phyloP scores from a whole-genome alignment of 2,113 vertebrate genomes.

The Carassius gibelio region DNA sequence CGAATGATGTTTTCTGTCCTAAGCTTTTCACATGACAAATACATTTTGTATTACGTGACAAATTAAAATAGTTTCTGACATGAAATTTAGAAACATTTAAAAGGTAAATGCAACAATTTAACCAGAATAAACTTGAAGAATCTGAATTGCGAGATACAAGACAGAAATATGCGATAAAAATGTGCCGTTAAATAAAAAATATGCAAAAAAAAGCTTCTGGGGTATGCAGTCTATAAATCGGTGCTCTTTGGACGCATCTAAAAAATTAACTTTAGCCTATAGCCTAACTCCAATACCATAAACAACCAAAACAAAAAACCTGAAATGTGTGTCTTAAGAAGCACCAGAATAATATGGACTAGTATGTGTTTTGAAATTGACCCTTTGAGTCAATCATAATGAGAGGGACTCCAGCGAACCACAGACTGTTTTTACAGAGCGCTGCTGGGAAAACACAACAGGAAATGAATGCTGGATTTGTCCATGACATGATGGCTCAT shows the following conservation, averaged over 20 bases:
- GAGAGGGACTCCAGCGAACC: not conserved
- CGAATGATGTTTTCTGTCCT: not conserved
- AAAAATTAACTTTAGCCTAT: too few species aligned
- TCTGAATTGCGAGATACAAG: too few species aligned
- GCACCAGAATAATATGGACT: not conserved
- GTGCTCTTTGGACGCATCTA: too few species aligned
- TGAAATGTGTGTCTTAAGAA: not conserved
- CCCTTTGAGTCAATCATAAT: not conserved
- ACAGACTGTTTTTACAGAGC: not conserved
- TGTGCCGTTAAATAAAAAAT: too few species aligned
- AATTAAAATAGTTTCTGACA: not conserved
- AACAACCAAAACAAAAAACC: not conserved
- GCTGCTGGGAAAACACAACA: constrained; percentile 17
- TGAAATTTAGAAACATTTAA: too few species aligned
- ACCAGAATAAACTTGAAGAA: too few species aligned
- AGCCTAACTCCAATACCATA: too few species aligned
- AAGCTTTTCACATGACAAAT: not conserved
- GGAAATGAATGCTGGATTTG: constrained; percentile 43
- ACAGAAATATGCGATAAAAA: too few species aligned
- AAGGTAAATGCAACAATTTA: too few species aligned
- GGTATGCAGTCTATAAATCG: too few species aligned
- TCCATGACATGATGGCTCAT: not conserved
- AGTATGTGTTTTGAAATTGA: not conserved
- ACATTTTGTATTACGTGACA: not conserved
- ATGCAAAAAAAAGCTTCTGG: too few species aligned